These are phyloP conservation scores for Thoracochromis brauschi DNA, from an alignment of 2,113 vertebrate species.

Conservation along the genomic window DNA sequence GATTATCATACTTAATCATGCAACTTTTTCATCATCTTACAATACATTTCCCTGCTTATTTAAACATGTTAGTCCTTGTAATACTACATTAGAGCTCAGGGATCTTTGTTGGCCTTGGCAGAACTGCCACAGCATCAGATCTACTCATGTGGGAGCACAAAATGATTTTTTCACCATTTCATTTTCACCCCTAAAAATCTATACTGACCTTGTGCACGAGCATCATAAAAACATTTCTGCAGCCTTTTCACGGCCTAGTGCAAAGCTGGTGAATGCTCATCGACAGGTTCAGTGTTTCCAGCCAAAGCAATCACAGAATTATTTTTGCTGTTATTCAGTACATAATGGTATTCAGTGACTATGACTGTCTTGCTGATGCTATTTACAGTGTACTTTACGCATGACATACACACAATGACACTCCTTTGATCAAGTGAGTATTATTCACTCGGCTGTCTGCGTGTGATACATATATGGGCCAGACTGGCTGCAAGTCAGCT, in stretches of 20 bases:
- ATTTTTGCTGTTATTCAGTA: not conserved
- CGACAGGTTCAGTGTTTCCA: not conserved
- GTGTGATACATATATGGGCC: not conserved
- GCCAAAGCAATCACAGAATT: not conserved
- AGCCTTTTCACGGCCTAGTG: not conserved
- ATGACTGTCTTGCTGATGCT: not conserved
- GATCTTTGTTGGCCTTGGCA: constrained; percentile 34
- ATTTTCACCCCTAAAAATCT: constrained; percentile 24
- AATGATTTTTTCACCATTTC: constrained; percentile 7
- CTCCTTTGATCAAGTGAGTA: not conserved
- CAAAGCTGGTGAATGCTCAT: not conserved
- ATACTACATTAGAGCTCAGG: constrained; percentile 8
- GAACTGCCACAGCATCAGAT: constrained; percentile 18
- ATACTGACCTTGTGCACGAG: constrained; percentile 18
- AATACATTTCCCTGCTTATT: not conserved
- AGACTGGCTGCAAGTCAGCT: not conserved
- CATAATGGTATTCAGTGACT: not conserved
- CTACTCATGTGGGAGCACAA: constrained; percentile 7
- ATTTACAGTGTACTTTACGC: not conserved
- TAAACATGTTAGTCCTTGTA: constrained; percentile 21
- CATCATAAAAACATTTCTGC: not conserved
- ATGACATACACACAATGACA: not conserved
- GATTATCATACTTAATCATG: not conserved
- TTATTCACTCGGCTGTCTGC: not conserved
- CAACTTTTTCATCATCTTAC: not conserved